Conservation (phyloP, 1,140 invertebrate species). For the Trissolcus basalis region DNA sequence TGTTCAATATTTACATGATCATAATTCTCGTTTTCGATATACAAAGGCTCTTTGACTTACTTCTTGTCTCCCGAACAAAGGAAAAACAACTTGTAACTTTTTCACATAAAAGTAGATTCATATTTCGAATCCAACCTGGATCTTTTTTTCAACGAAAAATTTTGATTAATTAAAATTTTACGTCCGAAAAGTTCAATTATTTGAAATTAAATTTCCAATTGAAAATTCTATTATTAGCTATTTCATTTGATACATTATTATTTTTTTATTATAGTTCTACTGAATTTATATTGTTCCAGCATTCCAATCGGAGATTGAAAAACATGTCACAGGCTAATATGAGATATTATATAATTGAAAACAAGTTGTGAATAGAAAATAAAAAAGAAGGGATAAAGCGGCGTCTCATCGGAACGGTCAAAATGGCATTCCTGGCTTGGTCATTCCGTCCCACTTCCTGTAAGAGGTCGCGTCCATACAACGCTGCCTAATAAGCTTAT, state of each 20-base stretch:
- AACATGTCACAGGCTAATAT: constrained; percentile 5
- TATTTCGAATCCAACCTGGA: not conserved
- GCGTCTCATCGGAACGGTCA: constrained; percentile 27
- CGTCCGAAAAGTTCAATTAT: too few relatives aligned
- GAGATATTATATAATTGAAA: constrained; percentile 52
- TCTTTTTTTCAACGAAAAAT: too few relatives aligned
- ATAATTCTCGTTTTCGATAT: constrained; percentile 11
- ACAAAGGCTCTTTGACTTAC: not conserved
- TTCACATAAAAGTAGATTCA: too few relatives aligned
- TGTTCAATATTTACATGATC: constrained; percentile 25
- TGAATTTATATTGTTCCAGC: constrained; percentile 6
- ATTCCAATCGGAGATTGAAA: not conserved
- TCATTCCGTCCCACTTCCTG: constrained; percentile 58
- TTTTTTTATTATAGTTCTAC: constrained; percentile 8
- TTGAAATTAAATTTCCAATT: too few relatives aligned
- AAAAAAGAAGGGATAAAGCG: constrained; percentile 28
- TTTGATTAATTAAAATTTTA: too few relatives aligned
- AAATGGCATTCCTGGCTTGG: constrained; percentile 45
- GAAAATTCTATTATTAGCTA: too few relatives aligned
- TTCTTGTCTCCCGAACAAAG: too few relatives aligned
- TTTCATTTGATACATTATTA: too few relatives aligned
- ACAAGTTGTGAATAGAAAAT: constrained; percentile 48
- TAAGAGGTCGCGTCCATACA: constrained; percentile 59
- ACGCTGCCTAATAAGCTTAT: constrained; percentile 76
- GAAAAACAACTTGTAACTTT: too few relatives aligned